Evolutionary conservation across 2,113 vertebrate genomes (phyloP), one percentile per base, ranked within the genome.

Genomic region (Mirounga angustirostris): DNA sequence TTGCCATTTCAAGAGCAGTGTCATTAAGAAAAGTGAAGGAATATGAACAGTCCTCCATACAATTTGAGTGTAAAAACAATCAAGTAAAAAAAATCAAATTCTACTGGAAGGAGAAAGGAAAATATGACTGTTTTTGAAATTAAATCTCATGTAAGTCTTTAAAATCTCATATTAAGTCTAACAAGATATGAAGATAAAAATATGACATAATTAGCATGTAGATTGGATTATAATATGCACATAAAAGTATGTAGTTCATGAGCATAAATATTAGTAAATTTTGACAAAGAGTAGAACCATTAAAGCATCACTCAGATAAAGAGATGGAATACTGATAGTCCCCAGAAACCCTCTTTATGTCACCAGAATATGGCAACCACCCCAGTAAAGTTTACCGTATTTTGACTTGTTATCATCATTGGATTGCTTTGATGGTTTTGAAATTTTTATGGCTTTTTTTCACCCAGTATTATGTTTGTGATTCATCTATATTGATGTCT

Each of bases 11-110:
- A 19, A 13, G 33, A 28, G 12, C 6, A 83, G 5, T 3, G 5
- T 40, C 67, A 52, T 87, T 30, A 80, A 58, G 28, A 97, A 95
- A 85, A 96, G 13, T 63, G 43, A 87, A 88, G 22, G 4, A 52
- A 82, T 59, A 71, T 89, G 13, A n/a, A 4, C 16, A 46, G 1
- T 59, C 10, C 1, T 10, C 33, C 5, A 36, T 9, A 84, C 40
- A 79, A 74, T 63, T 24, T 36, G 4, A 85, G 36, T 30, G 19
- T 65, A 73, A 59, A 83, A 83, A 12, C 2, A 65, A 2, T 26
- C 13, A 65, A 36, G 22, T 63, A 40, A 54, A 59, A 84, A 85
- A 80, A 15, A 67, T 43, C 3, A 26, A 59, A 7, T 74, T 80
- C 2, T 59, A 5, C 7, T 67, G 13, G 52, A 82, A 69, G 18